Evolutionary conservation across 1,140 invertebrate species (phyloP).

Genomic region (Drosophila fuyamai): DNA sequence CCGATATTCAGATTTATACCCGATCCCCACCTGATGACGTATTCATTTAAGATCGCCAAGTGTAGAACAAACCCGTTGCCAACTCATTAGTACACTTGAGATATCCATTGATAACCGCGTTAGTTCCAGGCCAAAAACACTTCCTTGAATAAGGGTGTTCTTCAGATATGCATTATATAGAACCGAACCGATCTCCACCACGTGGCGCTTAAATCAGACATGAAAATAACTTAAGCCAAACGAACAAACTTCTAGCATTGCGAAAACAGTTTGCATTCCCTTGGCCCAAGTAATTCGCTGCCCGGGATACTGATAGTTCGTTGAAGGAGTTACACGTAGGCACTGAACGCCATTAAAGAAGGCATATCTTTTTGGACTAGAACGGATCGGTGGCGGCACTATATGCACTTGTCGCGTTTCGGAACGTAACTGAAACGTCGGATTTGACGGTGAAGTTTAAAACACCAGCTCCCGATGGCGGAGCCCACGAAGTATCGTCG

Average conservation of each 20-base stretch:
- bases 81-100: neutral
- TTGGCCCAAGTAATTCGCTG: conserved; percentile 85
- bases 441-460: conserved; percentile 78
- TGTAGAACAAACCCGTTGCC: neutral
- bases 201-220: conserved; percentile 62
- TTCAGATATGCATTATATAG: neutral
- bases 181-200: conserved; percentile 30
- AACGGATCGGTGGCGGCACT: conserved; percentile 35
- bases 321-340: conserved; percentile 25
- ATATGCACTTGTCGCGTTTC: conserved; percentile 84
- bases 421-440: conserved; percentile 80
- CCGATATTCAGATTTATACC: neutral
- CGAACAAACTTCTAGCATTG: conserved; percentile 80
- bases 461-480: conserved; percentile 55
- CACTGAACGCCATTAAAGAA: neutral
- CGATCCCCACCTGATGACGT: conserved; percentile 30
- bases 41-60: neutral
- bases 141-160: neutral
- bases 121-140: neutral
- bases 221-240: conserved; percentile 85
- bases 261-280: conserved; percentile 81
- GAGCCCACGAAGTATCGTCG: conserved; percentile 45
- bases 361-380: neutral
- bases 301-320: neutral
- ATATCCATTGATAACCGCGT: conserved; percentile 16